phyloP scores from a whole-genome alignment of 1,140 invertebrate genomes.

The Megalopta genalis region DNA sequence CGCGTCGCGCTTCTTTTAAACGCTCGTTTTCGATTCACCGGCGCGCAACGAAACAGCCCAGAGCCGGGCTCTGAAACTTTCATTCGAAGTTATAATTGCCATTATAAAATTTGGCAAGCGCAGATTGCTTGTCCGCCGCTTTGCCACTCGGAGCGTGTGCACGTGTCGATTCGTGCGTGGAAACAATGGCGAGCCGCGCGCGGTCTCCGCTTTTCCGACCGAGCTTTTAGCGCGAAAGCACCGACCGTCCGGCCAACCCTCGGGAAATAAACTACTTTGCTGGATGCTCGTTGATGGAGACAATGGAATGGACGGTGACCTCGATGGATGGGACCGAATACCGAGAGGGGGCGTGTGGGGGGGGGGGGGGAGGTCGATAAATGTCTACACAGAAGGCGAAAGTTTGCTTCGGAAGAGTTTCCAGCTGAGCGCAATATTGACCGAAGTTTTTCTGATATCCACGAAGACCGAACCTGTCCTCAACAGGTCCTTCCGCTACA shows the following conservation, averaged over 20 bases:
- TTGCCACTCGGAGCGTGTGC: not conserved
- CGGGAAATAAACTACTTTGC: constrained; percentile 38
- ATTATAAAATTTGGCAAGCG: not conserved
- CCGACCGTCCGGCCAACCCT: not conserved
- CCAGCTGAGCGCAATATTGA: not conserved
- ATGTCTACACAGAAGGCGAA: constrained; percentile 20
- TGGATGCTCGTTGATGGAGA: constrained; percentile 3
- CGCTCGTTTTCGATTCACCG: not conserved
- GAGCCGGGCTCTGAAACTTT: not conserved
- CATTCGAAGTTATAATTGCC: constrained; percentile 18
- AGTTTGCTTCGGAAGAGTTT: constrained; percentile 26
- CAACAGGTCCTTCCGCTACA: no score
- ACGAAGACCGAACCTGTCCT: no score
- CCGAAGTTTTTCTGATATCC: not conserved
- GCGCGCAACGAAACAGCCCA: not conserved
- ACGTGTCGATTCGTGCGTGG: not conserved
- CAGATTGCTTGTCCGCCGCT: not conserved
- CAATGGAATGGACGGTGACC: not conserved
- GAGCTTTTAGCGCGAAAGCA: constrained; percentile 33
- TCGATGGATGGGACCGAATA: not conserved
- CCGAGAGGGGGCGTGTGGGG: no score
- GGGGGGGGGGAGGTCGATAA: not conserved
- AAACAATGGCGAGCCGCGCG: not conserved
- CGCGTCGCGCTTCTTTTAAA: not conserved
- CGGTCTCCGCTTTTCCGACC: not conserved